Conservation (phyloP, 2,888 invertebrate genomes). For the Actias luna region DNA sequence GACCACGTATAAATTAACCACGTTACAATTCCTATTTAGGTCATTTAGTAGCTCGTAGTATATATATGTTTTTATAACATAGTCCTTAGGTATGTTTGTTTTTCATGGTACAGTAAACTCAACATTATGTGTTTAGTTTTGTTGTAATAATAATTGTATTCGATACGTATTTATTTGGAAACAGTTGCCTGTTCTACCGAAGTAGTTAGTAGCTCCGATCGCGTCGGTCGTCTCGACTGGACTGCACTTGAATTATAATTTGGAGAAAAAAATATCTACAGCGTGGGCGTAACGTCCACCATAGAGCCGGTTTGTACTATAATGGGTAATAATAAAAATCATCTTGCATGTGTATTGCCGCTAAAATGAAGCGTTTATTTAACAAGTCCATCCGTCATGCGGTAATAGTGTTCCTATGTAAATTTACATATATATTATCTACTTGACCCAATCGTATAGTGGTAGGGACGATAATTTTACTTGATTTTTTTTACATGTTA, state of each 20-base stretch:
- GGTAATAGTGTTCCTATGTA: slow-evolving; percentile 69
- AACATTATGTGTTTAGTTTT: too few species aligned
- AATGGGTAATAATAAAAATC: slow-evolving; percentile 60
- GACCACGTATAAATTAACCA: too few species aligned
- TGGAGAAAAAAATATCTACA: slow-evolving; percentile 42
- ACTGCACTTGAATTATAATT: slow-evolving; percentile 34
- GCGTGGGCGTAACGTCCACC: slow-evolving; percentile 58
- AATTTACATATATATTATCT: slow-evolving; percentile 65
- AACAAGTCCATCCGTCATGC: slow-evolving; percentile 61
- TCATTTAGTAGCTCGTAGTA: too few species aligned
- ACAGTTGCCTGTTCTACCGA: background rate
- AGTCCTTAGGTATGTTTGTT: too few species aligned
- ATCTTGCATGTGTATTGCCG: slow-evolving; percentile 43
- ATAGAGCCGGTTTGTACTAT: slow-evolving; percentile 54
- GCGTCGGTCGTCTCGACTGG: background rate
- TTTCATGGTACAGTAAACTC: too few species aligned
- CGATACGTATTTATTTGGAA: background rate
- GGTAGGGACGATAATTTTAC: slow-evolving; percentile 26
- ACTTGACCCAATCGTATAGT: slow-evolving; percentile 47
- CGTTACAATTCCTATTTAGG: too few species aligned
- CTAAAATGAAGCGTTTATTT: slow-evolving; percentile 54
- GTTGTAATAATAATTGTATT: too few species aligned
- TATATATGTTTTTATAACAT: too few species aligned
- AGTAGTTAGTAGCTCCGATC: background rate
- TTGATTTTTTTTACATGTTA: background rate